Evolutionary conservation across 2,797 vertebrate species (phyloP), one percentile per base, ranked within the genome.

Genomic region (Poecilia wingei): DNA sequence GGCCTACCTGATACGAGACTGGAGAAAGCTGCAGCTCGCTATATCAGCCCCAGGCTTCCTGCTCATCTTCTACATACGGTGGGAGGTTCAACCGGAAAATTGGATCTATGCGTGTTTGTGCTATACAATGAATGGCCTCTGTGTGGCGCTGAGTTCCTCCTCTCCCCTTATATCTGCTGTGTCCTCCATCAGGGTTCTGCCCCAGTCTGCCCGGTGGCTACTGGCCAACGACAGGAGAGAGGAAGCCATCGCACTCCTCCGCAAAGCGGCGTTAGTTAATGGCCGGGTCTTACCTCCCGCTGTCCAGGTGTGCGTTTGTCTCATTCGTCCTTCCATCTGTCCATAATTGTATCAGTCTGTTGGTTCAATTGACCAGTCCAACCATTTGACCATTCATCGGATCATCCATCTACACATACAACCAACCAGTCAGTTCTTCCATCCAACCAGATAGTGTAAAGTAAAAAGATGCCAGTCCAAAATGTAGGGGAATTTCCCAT

Each of bases 11-110:
- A 87, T 98, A 75, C 93, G 83, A 10, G 96, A 96, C 93, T 98
- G 97, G 97, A 96, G 96, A 78, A 88, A 95, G 64, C 80, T 98
- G 36, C 93, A 98, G 43, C 88, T 98, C 2, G 92, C 92, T 1
- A 96, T 96, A 76, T 95, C 96, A 0, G 91, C 78, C 0, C 96
- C 96, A 0, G 75, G 96, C 6, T 93, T 97, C 75, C 80, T 94
- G 45, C 90, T 97, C 33, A 91, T 96, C 90, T 96, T 97, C 90
- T 97, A 87, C 71, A 84, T 95, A 59, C 90, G 95, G 97, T 98
- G 88, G 82, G 91, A 74, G 47, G 76, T 71, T 75, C 6, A 77
- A 33, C 73, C 14, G 39, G 78, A 77, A 79, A 73, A 81, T 64
- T 78, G 78, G 74, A 76, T 66, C 31, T 49, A 72, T 84, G 69